phyloP scores from a whole-genome alignment of 2,113 vertebrate species.

The Zapus hudsonius region DNA sequence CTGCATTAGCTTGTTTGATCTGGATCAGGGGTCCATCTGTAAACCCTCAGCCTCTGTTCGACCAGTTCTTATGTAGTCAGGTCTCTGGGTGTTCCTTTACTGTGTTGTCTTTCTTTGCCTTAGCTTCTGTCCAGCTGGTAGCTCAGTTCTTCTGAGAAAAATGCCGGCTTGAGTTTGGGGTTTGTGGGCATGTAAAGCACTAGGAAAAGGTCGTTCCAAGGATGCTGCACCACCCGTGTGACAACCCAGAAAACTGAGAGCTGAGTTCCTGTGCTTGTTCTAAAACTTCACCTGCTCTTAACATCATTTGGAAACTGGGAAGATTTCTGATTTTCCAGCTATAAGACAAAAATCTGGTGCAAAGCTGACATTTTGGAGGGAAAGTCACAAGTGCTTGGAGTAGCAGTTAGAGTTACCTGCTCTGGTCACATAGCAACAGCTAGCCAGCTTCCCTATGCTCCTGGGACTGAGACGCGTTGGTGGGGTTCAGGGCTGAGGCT shows the following conservation, averaged over 20 bases:
- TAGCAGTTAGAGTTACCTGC: background rate
- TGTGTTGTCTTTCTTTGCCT: background rate
- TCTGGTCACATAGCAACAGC: background rate
- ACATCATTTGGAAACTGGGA: background rate
- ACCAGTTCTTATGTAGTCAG: background rate
- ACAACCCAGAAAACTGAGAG: background rate
- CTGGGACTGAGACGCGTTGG: background rate
- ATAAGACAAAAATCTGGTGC: background rate
- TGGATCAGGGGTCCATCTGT: background rate
- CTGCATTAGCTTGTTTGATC: constrained; percentile 6
- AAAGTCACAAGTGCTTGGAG: background rate
- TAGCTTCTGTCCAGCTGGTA: background rate
- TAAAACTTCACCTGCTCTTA: background rate
- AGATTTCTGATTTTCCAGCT: constrained; percentile 13
- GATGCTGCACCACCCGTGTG: background rate
- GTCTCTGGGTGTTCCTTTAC: background rate
- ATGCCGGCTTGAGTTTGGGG: background rate
- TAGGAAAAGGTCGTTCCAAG: background rate
- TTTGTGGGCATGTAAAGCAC: background rate
- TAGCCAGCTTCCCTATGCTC: background rate
- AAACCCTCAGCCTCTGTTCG: background rate
- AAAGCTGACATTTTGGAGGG: background rate
- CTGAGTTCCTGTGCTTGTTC: background rate
- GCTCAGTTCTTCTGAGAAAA: background rate
- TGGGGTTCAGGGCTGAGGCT: background rate